Base-by-base conservation (phyloP, 1,140 invertebrate genomes). In the Drosophila suzukii region DNA sequence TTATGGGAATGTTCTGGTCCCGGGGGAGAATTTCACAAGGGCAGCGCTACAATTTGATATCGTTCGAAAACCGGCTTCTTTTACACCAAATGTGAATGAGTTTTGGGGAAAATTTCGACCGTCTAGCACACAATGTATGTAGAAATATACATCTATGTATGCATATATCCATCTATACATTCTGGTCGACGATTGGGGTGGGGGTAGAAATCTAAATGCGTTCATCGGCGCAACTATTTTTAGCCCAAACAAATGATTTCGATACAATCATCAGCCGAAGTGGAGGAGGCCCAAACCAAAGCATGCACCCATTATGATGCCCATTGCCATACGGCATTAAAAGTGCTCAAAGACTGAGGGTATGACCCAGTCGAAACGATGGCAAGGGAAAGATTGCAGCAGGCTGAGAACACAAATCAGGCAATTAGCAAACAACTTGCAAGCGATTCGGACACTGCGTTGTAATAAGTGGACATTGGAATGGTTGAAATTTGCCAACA, bases 381-480 rank as follows among this genome's bases (percentile, higher is more conserved):
- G 3, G 56, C 12, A 8, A 10, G 20, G 11, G 39, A 13, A 54
- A 49, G 46, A 32, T 32, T 11, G 3, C 38, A 10, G 11, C 34
- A 36, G 65, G 53, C 50, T 36, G 44, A 51, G 32, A 47, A 73
- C 82, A 86, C 71, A 79, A 83, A 77, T 79, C 76, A 80, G 80
- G 73, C 84, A 89, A 89, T 88, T 88, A 88, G 84, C 84, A 89
- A 88, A 30, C 85, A 88, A 75, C 65, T 74, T 84, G 63, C 77
- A 34, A 83, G 46, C 76, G 79, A 74, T 88, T 77, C 68, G 76
- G 76, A 89, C 84, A 89, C 71, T 60, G 80, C 57, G 56, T 88
- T 88, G 83, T 83, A 88, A 88, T 74, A 86, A 75, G 84, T 77
- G 80, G 76, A 88, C 83, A 89, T 83, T 80, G 72, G 80, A 83